Conservation (phyloP, 2,113 vertebrate species). For the Sinosuthora webbiana region DNA sequence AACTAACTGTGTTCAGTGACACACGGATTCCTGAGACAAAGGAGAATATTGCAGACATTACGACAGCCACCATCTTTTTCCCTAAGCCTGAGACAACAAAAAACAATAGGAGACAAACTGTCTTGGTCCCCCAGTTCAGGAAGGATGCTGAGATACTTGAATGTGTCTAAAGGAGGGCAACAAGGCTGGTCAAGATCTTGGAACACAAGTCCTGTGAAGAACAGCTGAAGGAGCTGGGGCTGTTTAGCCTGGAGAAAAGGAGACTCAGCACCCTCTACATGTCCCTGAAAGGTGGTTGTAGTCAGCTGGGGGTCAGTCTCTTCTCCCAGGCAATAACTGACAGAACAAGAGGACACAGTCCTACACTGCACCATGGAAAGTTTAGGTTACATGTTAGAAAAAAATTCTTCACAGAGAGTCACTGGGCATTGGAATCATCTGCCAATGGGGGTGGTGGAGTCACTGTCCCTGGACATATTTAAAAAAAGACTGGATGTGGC, state of each 20-base stretch:
- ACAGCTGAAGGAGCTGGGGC: background rate
- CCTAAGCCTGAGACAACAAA: background rate
- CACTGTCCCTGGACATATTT: background rate
- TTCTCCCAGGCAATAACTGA: background rate
- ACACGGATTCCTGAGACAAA: background rate
- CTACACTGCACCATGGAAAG: background rate
- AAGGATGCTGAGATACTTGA: background rate
- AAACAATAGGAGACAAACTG: rapidly evolving
- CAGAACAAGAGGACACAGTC: background rate
- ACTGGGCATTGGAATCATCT: background rate
- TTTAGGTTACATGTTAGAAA: background rate
- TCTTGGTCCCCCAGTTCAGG: background rate
- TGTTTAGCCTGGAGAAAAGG: background rate
- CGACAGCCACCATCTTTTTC: background rate
- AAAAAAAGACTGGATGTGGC: background rate
- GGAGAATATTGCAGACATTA: background rate
- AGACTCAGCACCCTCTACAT: background rate
- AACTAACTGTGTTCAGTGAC: background rate
- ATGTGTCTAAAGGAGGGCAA: background rate
- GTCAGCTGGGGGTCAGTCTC: rapidly evolving
- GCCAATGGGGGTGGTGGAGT: background rate
- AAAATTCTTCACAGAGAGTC: background rate
- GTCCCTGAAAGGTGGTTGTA: background rate
- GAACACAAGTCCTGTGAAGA: background rate
- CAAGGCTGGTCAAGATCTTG: background rate